Conservation (phyloP, 1,140 invertebrate species). For the Lycorma delicatula region DNA sequence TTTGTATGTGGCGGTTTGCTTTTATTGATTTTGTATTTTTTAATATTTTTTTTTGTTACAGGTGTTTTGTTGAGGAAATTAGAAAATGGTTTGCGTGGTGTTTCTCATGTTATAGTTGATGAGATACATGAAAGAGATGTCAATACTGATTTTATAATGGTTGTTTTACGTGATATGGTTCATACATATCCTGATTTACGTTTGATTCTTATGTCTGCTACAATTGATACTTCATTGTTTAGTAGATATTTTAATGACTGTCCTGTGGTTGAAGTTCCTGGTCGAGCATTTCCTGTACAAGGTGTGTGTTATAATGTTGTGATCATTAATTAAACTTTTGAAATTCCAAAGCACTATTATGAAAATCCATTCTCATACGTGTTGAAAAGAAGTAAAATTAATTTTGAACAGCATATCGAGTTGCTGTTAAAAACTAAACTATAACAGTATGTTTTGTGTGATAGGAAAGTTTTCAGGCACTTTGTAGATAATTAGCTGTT, state of each 20-base stretch:
- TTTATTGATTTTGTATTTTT: not conserved
- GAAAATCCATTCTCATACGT: too few relatives aligned
- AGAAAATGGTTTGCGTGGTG: constrained; percentile 73
- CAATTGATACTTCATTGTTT: constrained; percentile 87
- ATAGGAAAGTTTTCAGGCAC: too few relatives aligned
- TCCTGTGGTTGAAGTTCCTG: constrained; percentile 68
- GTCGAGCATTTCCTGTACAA: constrained; percentile 69
- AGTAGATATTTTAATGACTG: constrained; percentile 85
- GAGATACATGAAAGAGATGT: constrained; percentile 97
- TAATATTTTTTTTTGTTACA: constrained; percentile 26
- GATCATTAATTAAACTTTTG: too few relatives aligned
- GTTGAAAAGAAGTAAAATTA: too few relatives aligned
- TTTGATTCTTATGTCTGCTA: constrained; percentile 95
- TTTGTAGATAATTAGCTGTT: too few relatives aligned
- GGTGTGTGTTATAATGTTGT: too few relatives aligned
- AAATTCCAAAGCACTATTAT: too few relatives aligned
- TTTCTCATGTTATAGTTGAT: constrained; percentile 89
- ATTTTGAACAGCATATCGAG: too few relatives aligned
- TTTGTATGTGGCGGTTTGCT: too few relatives aligned
- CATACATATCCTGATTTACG: constrained; percentile 79
- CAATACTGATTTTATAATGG: constrained; percentile 93
- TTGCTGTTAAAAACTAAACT: too few relatives aligned
- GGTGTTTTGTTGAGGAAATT: constrained; percentile 85
- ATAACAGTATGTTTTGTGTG: too few relatives aligned
- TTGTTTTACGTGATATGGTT: constrained; percentile 86